A percentile compares a stretch with the other conserved stretches of the same genome.
Evolutionary conservation across 2,888 invertebrate species (phyloP).

Genomic region (Petrolisthes manimaculis): DNA sequence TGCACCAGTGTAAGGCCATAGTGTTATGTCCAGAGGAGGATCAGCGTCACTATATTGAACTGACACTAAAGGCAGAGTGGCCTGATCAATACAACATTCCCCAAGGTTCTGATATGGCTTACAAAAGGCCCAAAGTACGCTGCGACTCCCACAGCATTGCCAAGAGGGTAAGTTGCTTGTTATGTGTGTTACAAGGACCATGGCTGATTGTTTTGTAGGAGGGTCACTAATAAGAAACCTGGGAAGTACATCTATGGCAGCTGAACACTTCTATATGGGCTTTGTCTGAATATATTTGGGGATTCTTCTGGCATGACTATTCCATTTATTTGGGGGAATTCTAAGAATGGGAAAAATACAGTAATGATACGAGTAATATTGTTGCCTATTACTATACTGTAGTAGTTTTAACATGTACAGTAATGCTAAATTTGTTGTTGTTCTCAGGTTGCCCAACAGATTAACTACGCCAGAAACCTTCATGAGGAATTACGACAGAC

Average conservation of each 20-base stretch:
- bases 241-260: background rate
- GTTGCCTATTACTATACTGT: too few relatives aligned
- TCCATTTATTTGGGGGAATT: too few relatives aligned
- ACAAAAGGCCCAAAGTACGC: conserved; percentile 81
- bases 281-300: too few relatives aligned
- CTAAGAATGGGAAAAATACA: too few relatives aligned
- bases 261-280: background rate
- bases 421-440: too few relatives aligned
- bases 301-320: too few relatives aligned
- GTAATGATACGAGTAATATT: too few relatives aligned
- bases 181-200: background rate
- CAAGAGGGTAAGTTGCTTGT: conserved; percentile 42
- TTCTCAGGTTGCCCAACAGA: conserved; percentile 79
- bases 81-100: conserved; percentile 29
- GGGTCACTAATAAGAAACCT: background rate
- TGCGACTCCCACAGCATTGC: conserved; percentile 60
- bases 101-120: conserved; percentile 70
- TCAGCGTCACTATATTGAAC: conserved; percentile 67
- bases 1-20: conserved; percentile 77
- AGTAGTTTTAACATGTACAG: too few relatives aligned
- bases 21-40: conserved; percentile 71
- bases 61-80: conserved; percentile 59
- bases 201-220: background rate
- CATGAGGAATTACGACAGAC: conserved; percentile 86
- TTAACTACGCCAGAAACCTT: conserved; percentile 89